phyloP scores from a whole-genome alignment of 2,888 invertebrate genomes.

The Pristionchus arcanus region DNA sequence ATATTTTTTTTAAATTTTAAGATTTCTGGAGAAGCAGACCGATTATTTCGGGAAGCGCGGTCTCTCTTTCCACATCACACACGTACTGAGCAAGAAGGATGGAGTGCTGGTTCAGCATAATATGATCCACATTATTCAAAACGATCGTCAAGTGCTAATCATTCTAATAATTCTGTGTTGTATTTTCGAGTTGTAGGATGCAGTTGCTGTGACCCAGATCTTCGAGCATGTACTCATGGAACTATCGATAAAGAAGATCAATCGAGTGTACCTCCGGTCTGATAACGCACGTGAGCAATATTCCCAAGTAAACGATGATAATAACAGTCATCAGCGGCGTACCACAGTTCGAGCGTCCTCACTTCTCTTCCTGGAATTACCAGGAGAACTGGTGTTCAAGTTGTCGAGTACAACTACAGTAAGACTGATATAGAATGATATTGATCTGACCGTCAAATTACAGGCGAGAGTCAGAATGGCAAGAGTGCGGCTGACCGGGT shows the following conservation, averaged over 20 bases:
- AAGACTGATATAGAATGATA: too few relatives aligned
- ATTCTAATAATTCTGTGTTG: background rate
- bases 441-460: too few relatives aligned
- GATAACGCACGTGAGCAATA: conserved; percentile 21
- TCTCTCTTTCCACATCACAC: conserved; percentile 54
- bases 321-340: background rate
- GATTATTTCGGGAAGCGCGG: conserved; percentile 58
- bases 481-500: background rate
- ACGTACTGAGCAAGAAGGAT: background rate
- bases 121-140: conserved; percentile 45
- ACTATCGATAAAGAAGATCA: background rate
- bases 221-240: background rate
- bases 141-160: background rate
- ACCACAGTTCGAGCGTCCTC: background rate
- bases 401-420: background rate
- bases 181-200: background rate
- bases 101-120: background rate
- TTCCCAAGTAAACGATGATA: background rate
- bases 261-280: background rate
- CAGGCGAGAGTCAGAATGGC: background rate
- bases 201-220: conserved; percentile 10
- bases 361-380: background rate
- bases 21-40: conserved; percentile 51
- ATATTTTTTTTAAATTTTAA: background rate
- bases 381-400: background rate